Percentiles rank a stretch among this genome's conserved stretches.
Conservation (phyloP, 2,113 vertebrate species). For the Perca fluviatilis region DNA sequence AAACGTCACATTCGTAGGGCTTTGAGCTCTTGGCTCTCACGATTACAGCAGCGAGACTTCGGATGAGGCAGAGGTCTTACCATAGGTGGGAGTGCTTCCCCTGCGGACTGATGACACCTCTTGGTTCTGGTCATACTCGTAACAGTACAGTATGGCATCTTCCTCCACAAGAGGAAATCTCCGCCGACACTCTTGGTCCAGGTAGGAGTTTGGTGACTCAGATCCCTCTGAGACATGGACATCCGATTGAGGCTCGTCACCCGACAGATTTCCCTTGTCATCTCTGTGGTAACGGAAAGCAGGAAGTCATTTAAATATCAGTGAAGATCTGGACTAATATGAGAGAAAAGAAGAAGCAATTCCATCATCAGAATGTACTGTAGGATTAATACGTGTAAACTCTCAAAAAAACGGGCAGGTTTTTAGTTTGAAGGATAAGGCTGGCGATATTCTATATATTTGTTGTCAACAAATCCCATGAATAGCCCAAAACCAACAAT, state of each 20-base stretch:
- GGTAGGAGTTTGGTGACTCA: constrained; percentile 98
- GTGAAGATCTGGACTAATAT: constrained; percentile 7
- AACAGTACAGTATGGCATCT: constrained; percentile 96
- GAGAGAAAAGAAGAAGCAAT: neutral
- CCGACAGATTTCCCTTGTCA: constrained; percentile 91
- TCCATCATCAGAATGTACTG: neutral
- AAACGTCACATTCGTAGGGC: constrained; percentile 25
- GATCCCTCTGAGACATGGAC: constrained; percentile 91
- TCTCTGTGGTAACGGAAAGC: constrained; percentile 84
- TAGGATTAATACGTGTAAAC: neutral
- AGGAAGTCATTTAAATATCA: constrained; percentile 8
- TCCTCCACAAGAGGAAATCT: constrained; percentile 95
- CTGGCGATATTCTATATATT: neutral
- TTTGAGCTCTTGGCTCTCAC: constrained; percentile 18
- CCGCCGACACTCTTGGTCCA: constrained; percentile 96
- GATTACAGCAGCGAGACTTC: constrained; percentile 13
- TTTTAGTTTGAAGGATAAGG: neutral
- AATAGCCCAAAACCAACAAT: neutral
- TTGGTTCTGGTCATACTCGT: constrained; percentile 97
- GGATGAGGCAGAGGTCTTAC: constrained; percentile 78
- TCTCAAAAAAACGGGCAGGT: neutral
- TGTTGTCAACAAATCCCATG: neutral
- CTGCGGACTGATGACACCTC: constrained; percentile 91
- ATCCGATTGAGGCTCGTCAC: constrained; percentile 89
- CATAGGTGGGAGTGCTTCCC: constrained; percentile 95